Evolutionary conservation across 2,888 invertebrate genomes (phyloP).

Genomic region (Baronia brevicornis): DNA sequence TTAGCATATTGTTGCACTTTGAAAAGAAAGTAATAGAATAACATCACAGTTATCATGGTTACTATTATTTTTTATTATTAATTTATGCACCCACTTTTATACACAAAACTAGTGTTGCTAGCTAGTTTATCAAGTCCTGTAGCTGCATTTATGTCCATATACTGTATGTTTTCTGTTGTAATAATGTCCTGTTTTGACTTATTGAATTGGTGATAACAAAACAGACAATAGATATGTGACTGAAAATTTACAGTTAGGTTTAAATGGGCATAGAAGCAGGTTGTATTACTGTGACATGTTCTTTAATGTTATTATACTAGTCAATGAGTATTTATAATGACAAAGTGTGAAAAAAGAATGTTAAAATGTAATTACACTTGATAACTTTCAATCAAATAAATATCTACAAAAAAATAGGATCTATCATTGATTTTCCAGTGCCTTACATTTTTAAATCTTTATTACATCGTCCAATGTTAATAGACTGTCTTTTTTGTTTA

Average conservation of each 20-base stretch:
- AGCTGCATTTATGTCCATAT: slow-evolving; percentile 7
- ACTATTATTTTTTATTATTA: not conserved
- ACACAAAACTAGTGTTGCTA: slow-evolving; percentile 9
- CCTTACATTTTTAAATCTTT: slow-evolving; percentile 12
- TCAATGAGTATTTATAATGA: slow-evolving; percentile 67
- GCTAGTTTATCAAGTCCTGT: slow-evolving; percentile 1
- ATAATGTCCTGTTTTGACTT: slow-evolving; percentile 6
- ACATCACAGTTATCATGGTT: not conserved
- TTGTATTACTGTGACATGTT: slow-evolving; percentile 19
- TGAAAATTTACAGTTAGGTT: slow-evolving; percentile 10
- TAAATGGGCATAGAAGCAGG: slow-evolving; percentile 5
- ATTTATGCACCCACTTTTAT: slow-evolving; percentile 6
- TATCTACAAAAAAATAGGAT: slow-evolving; percentile 53
- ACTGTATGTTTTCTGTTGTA: slow-evolving; percentile 11
- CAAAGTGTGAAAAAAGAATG: slow-evolving; percentile 48
- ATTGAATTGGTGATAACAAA: slow-evolving; percentile 7
- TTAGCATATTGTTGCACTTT: slow-evolving; percentile 1
- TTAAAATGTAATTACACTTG: slow-evolving; percentile 63
- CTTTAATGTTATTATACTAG: slow-evolving; percentile 40
- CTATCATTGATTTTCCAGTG: slow-evolving; percentile 43
- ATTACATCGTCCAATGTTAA: slow-evolving; percentile 18
- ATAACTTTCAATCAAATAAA: slow-evolving; percentile 67
- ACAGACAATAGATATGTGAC: slow-evolving; percentile 13
- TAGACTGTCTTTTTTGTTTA: slow-evolving; percentile 50
- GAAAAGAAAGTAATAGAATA: slow-evolving; percentile 2